A percentile compares a stretch with the other conserved stretches of the same genome.
Conservation (phyloP, 2,888 invertebrate species). For the Agrypnus murinus region DNA sequence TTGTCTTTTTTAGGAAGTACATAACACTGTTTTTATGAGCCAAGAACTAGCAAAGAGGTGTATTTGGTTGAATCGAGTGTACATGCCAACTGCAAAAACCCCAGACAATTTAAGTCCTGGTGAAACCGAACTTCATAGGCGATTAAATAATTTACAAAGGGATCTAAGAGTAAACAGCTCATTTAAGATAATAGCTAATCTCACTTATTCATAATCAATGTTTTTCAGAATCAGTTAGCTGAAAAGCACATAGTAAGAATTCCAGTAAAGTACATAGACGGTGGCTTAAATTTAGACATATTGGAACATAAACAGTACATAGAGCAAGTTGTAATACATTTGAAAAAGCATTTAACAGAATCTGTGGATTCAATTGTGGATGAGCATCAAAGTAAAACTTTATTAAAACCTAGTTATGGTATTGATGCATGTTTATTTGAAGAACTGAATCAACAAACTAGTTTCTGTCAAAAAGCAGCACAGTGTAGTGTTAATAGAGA, state of each 20-base stretch:
- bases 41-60: slow-evolving; percentile 86
- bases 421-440: slow-evolving; percentile 78
- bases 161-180: slow-evolving; percentile 77
- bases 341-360: slow-evolving; percentile 80
- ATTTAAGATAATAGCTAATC: too few relatives aligned
- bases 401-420: slow-evolving; percentile 77
- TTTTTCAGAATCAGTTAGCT: slow-evolving; percentile 78
- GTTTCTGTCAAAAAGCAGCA: slow-evolving; percentile 82
- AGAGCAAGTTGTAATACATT: slow-evolving; percentile 76
- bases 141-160: slow-evolving; percentile 81
- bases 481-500: slow-evolving; percentile 82
- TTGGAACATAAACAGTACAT: slow-evolving; percentile 80
- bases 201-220: background rate
- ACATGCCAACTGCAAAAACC: slow-evolving; percentile 74
- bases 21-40: slow-evolving; percentile 87
- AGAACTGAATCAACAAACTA: slow-evolving; percentile 82
- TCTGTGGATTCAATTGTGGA: slow-evolving; percentile 82
- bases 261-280: slow-evolving; percentile 73
- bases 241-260: slow-evolving; percentile 83
- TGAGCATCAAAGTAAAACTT: slow-evolving; percentile 76
- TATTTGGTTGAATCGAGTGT: slow-evolving; percentile 84
- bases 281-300: slow-evolving; percentile 72
- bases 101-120: slow-evolving; percentile 74
- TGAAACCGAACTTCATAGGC: slow-evolving; percentile 79
- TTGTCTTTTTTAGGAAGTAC: slow-evolving; percentile 77